Evolutionary conservation across 35 echinoderm and acorn worm genomes (phyloP), one percentile per base, ranked within the genome.

Genomic region (Heliocidaris tuberculata): DNA sequence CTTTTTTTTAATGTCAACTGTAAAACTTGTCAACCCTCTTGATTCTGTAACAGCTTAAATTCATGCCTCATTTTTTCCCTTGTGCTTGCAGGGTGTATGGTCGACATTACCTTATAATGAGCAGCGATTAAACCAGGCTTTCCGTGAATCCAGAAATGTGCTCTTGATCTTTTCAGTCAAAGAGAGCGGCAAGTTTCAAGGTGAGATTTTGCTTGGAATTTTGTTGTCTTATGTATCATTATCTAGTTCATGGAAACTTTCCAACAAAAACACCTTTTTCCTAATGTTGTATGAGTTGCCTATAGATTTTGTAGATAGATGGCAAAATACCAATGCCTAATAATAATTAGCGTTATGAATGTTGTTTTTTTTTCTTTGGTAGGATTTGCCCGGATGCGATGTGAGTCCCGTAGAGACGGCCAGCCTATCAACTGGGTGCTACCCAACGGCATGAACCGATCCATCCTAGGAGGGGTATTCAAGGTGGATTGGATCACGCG

Each of bases 151-250:
- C 32, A 92, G 98, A 13, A 96, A 99, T 48, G 96, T 99, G 31
- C 95, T 99, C 12, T 50, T 99, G 10, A 93, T 99, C 47, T 99
- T 97, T 86, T 99, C 98, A 5, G 98, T 99, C 59, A 99, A 96
- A 86, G 98, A 99, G 90, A 99, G 98, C 59, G 97, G 98, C 78
- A 99, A 99, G 91, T 99, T 99, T 60, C 98, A 99, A 97, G 98
- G 97, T 98, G 70, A 97, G 96, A 21, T 59, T 35, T 27, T 47
- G 1, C 13, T 78, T 78, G 6, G 35, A 1, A 3, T 42, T 42
- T 42, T 42, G 35, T 42, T 42, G 0, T 42, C 35, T 1, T 42
- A 42, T 42, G 35, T 42, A 42, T 42, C 35, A 42, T 42, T 42
- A 42, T 42, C 35, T 42, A 42, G 35, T 42, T 42, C 35, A 3